These are phyloP conservation scores for Phoxinus phoxinus DNA, from an alignment of 2,113 vertebrate species.

Conservation along the genomic window DNA sequence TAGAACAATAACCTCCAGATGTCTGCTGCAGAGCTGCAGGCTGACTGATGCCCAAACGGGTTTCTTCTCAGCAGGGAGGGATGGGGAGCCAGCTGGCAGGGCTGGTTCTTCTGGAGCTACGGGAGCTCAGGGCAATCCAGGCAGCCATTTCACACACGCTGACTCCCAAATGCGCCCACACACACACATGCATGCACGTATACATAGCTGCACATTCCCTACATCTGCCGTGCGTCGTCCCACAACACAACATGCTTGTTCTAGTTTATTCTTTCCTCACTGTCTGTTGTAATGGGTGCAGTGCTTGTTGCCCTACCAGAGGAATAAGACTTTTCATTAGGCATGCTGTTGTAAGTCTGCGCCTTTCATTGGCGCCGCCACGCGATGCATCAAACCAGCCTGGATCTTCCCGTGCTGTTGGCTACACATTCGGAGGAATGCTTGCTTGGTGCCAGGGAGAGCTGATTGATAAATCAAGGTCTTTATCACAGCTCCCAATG, in stretches of 20 bases:
- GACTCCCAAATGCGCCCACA: constrained; percentile 61
- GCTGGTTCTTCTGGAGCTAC: constrained; percentile 65
- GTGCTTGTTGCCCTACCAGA: constrained; percentile 60
- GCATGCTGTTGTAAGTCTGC: constrained; percentile 66
- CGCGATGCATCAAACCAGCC: constrained; percentile 61
- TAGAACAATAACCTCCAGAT: constrained; percentile 77
- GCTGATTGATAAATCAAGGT: constrained; percentile 56
- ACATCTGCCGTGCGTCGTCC: constrained; percentile 49
- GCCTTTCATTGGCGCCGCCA: constrained; percentile 50
- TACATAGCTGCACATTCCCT: constrained; percentile 32
- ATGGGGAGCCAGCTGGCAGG: constrained; percentile 73
- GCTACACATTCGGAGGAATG: constrained; percentile 57
- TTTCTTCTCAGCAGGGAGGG: constrained; percentile 61
- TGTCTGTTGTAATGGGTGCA: constrained; percentile 57
- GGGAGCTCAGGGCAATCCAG: constrained; percentile 62
- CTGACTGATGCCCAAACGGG: constrained; percentile 63
- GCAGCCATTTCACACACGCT: constrained; percentile 74
- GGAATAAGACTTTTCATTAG: constrained; percentile 62
- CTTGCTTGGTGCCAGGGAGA: constrained; percentile 32
- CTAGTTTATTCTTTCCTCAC: constrained; percentile 56
- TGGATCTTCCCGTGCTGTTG: constrained; percentile 32
- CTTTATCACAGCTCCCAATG: constrained; percentile 55
- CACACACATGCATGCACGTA: constrained; percentile 37
- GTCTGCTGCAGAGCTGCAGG: constrained; percentile 68
- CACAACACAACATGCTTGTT: constrained; percentile 55